Evolutionary conservation across 2,797 vertebrate species (phyloP), one percentile per base, ranked within the genome.

Genomic region (Chelon labrosus): DNA sequence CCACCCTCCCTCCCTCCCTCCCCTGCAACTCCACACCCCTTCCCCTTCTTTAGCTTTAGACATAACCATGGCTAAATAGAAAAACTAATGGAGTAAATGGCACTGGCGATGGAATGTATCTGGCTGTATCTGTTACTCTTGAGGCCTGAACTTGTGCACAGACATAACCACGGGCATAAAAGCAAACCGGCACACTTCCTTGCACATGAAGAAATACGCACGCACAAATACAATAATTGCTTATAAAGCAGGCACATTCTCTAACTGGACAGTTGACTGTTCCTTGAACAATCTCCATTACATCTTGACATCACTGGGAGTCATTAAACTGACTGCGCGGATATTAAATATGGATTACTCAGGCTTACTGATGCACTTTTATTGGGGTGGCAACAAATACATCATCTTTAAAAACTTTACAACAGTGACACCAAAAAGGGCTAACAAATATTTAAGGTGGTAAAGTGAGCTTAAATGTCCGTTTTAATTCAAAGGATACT

Each of bases 81-180:
- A 84, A 84, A 80, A 57, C 70, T 70, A 78, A 91, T 42, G 10
- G 65, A 85, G 75, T 72, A 78, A 84, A 89, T 85, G 54, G 77
- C 57, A 86, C 49, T 82, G 38, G 38, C 60, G 10, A 41, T 71
- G 80, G 79, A 86, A 88, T 80, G 65, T 81, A 75, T 65, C n/a
- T 41, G 63, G 68, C 65, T 63, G 65, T 80, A 65, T 87, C 65
- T 83, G 72, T 80, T 80, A 65, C 65, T 77, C 37, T 35, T 53
- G 47, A 52, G 47, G 25, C 73, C 58, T 25, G 10, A 54, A 67
- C 49, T 47, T 37, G 7, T 27, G 59, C 35, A 63, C 42, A 62
- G 38, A 67, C 41, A 35, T 4, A 44, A 63, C 58, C 14, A 3
- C 7, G 37, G 49, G 31, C 31, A 7, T 31, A 31, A 31, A 46